Conservation (phyloP, 2,797 vertebrate species). For the Danionella dracula region DNA sequence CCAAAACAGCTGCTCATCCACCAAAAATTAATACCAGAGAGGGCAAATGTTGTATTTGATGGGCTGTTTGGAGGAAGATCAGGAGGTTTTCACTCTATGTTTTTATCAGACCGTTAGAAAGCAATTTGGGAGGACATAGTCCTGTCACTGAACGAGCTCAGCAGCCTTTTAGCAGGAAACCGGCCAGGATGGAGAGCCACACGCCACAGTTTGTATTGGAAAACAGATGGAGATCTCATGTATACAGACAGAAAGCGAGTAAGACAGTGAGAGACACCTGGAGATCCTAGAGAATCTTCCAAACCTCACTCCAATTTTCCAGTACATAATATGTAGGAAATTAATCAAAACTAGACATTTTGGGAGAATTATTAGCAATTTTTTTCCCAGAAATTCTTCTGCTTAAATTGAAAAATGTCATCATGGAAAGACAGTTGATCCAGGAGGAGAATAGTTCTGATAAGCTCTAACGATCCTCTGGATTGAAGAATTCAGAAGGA, state of each 20-base stretch:
- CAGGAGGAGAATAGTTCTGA: constrained; percentile 6
- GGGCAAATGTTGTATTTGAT: background rate
- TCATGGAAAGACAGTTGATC: constrained; percentile 12
- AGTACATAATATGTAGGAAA: constrained; percentile 21
- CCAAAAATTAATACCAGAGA: constrained; percentile 45
- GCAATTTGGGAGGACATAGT: background rate
- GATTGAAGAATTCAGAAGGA: too few relatives aligned
- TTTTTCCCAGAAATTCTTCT: background rate
- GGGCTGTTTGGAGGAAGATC: background rate
- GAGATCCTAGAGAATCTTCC: constrained; percentile 36
- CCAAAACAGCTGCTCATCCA: constrained; percentile 45
- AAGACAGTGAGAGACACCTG: constrained; percentile 48
- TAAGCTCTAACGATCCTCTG: background rate
- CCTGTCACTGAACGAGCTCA: constrained; percentile 54
- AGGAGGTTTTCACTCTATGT: constrained; percentile 1
- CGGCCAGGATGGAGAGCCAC: constrained; percentile 50
- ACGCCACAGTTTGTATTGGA: constrained; percentile 48
- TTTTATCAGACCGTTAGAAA: constrained; percentile 28
- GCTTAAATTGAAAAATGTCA: background rate
- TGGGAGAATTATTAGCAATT: constrained; percentile 21
- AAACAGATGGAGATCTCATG: constrained; percentile 51
- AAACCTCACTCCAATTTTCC: constrained; percentile 38
- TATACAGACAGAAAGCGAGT: constrained; percentile 6
- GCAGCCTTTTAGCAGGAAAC: constrained; percentile 55
- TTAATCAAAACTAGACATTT: constrained; percentile 23